These are phyloP conservation scores for Meandrina meandrites DNA, from an alignment of 92 coral and sea anemone genomes.

Conservation along the genomic window DNA sequence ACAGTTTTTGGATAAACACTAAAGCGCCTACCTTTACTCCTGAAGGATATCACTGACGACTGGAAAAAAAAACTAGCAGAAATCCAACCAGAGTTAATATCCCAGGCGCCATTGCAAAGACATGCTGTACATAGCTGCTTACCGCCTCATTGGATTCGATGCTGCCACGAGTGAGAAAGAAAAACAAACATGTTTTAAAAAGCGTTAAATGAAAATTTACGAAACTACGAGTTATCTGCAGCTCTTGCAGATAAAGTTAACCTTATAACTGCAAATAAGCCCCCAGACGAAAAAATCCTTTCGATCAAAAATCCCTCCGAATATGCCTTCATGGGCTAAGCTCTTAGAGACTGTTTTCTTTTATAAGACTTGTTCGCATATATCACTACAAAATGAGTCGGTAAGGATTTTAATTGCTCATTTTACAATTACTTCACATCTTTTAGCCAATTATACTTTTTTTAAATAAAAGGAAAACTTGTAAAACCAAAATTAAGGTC, in stretches of 20 bases:
- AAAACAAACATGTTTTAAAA: not conserved
- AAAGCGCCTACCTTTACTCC: not conserved
- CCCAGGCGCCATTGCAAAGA: slow-evolving; percentile 10
- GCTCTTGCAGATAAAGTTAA: not conserved
- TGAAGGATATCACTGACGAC: not conserved
- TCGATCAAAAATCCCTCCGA: no score
- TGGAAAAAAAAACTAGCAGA: not conserved
- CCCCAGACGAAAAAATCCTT: not conserved
- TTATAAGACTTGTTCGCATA: no score
- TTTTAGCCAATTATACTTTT: no score
- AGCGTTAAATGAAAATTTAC: no score
- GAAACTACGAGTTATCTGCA: no score
- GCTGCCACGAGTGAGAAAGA: not conserved
- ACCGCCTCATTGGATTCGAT: not conserved
- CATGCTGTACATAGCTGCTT: not conserved
- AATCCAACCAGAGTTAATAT: slow-evolving; percentile 9
- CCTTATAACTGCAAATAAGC: no score
- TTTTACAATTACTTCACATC: no score
- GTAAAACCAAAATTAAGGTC: no score
- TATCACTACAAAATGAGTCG: not conserved
- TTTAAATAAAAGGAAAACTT: no score
- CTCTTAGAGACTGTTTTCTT: no score
- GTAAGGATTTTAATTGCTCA: not conserved
- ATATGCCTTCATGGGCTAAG: no score
- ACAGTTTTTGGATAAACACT: no score